phyloP scores from a whole-genome alignment of 1,140 invertebrate genomes.

The Drosophila serrata region DNA sequence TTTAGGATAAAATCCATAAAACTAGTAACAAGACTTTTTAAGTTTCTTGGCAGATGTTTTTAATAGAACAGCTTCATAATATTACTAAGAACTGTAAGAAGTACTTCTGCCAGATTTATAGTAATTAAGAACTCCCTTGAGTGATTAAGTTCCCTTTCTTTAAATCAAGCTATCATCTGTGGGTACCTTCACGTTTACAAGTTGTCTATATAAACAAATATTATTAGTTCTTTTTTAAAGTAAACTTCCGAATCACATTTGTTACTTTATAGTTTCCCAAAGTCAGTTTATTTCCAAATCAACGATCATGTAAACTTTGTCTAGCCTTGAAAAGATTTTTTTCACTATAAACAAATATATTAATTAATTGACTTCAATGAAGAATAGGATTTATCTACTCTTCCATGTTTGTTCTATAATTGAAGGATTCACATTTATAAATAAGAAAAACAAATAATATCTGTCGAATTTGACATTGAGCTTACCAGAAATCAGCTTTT shows the following conservation, averaged over 20 bases:
- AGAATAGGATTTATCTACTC: not conserved
- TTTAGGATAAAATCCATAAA: too few species aligned
- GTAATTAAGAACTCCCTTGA: not conserved
- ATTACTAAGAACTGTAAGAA: not conserved
- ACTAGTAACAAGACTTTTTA: too few species aligned
- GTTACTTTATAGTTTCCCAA: not conserved
- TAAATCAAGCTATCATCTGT: not conserved
- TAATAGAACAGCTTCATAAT: not conserved
- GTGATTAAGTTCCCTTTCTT: not conserved
- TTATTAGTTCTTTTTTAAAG: not conserved
- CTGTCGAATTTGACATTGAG: not conserved
- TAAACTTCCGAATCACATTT: not conserved
- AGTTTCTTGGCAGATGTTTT: not conserved
- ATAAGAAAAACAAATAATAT: not conserved
- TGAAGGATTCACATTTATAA: not conserved
- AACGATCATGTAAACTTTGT: not conserved
- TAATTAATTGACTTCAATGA: not conserved
- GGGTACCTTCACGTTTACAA: not conserved
- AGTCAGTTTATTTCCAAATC: not conserved
- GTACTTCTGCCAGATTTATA: not conserved
- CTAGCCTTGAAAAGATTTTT: not conserved
- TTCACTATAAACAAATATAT: not conserved
- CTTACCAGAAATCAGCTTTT: not conserved
- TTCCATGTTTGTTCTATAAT: too few species aligned
- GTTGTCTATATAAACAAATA: not conserved